Evolutionary conservation across 2,113 vertebrate genomes (phyloP), one percentile per base, ranked within the genome.

Genomic region (Vireo altiloquus): DNA sequence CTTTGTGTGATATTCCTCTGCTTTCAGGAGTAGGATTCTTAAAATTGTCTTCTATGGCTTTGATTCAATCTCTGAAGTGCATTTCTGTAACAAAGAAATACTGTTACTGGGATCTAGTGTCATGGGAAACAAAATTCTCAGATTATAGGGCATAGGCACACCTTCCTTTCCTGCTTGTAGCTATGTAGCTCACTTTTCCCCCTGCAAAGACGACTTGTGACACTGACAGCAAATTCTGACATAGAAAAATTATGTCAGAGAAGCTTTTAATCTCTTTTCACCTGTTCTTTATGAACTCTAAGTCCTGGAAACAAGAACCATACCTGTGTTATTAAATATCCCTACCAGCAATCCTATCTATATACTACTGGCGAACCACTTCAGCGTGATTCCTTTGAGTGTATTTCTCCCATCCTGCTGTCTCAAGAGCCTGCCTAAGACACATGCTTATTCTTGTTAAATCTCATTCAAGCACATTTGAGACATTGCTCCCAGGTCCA

Each of bases 251-350:
- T 10, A 87, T 95, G 82, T 96, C 0, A 0, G 64, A 93, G 72
- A 87, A 90, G 56, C 68, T 71, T 46, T 92, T 94, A 90, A 89
- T 95, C 72, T 89, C 60, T 84, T 93, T 71, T 87, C 88, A 93
- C 82, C 64, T 75, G 49, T 82, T 92, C 83, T 92, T 96, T 94
- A 96, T 89, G 86, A 96, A 92, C 79, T 96, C 37, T 24, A 89
- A 93, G 64, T 94, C 65, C 69, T 84, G 28, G 65, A 91, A 95
- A 96, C 83, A 89, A 91, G 77, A 92, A 92, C 72, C 65, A 84
- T 94, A 71, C 15, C 69, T 49, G 30, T 57, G 91, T 79, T 91
- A 89, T 86, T 83, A 91, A 89, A 92, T 75, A 95, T 61, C 87
- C 87, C 87, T 71, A 89, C 74, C 44, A 95, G 87, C 65, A 85